These are phyloP conservation scores for Radopholus similis DNA, from an alignment of 1,140 invertebrate species.

Conservation along the genomic window DNA sequence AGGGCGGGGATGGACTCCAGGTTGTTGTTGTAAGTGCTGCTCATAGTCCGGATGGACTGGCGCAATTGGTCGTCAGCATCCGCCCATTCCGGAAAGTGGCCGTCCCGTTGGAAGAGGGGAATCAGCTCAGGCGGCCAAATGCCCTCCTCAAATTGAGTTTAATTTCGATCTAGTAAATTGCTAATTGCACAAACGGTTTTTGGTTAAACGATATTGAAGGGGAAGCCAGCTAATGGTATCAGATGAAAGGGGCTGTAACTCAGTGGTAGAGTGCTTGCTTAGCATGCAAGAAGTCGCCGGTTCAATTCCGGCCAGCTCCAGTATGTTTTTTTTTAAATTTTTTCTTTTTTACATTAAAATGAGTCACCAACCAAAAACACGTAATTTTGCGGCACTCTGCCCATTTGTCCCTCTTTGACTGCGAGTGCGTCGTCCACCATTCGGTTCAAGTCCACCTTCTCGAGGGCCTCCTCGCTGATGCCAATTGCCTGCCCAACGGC, in stretches of 20 bases:
- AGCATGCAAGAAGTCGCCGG: no score
- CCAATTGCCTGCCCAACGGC: slow-evolving; percentile 42
- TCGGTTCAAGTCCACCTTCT: slow-evolving; percentile 36
- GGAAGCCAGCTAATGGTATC: no score
- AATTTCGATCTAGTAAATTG: no score
- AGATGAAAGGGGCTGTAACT: no score
- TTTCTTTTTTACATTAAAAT: neutral
- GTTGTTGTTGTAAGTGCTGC: slow-evolving; percentile 7
- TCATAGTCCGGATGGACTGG: neutral
- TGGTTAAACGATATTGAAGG: no score
- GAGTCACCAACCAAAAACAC: slow-evolving; percentile 17
- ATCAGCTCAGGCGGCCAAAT: slow-evolving; percentile 41
- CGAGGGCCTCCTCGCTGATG: slow-evolving; percentile 34
- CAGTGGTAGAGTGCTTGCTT: no score
- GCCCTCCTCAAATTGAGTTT: no score
- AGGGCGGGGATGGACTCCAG: slow-evolving; percentile 1
- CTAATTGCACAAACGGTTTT: no score
- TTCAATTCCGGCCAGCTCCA: no score
- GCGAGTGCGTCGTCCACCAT: slow-evolving; percentile 37
- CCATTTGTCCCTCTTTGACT: slow-evolving; percentile 38
- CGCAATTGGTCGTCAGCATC: slow-evolving; percentile 32
- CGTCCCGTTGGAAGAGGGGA: slow-evolving; percentile 40
- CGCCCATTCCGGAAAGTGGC: slow-evolving; percentile 40
- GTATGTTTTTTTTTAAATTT: no score
- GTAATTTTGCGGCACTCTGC: slow-evolving; percentile 33